Conservation (phyloP, 2,888 invertebrate species). For the Aromia moschata region DNA sequence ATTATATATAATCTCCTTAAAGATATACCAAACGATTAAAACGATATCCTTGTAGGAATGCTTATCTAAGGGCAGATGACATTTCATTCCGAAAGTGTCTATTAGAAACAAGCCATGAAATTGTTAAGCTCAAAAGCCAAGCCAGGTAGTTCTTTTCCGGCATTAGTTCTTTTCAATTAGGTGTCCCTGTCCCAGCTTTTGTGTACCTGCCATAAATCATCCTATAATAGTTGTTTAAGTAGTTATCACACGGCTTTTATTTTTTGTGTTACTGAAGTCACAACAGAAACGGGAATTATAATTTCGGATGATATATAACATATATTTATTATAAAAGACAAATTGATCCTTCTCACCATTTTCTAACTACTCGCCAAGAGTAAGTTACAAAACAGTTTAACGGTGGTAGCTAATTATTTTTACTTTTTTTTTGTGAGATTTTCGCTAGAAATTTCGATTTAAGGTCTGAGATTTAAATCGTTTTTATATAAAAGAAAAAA, state of each 20-base stretch:
- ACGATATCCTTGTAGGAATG: constrained; percentile 37
- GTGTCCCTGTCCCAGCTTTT: constrained; percentile 38
- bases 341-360: too few species aligned
- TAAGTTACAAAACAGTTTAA: too few species aligned
- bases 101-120: constrained; percentile 39
- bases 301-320: too few species aligned
- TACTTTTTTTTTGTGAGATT: too few species aligned
- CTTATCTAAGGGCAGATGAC: constrained; percentile 41
- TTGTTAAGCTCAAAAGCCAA: constrained; percentile 30
- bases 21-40: constrained; percentile 32
- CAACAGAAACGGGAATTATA: constrained; percentile 34
- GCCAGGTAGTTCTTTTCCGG: constrained; percentile 38
- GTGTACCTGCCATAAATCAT: constrained; percentile 40
- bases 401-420: too few species aligned
- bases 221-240: constrained; percentile 38
- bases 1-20: constrained; percentile 33
- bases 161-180: constrained; percentile 38
- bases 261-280: constrained; percentile 38
- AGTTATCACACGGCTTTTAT: constrained; percentile 39
- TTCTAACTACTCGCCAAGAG: too few species aligned
- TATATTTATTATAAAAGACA: too few species aligned
- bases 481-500: too few species aligned
- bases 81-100: constrained; percentile 36
- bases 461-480: too few species aligned
- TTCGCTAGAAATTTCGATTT: too few species aligned